These are phyloP conservation scores for Diceros bicornis DNA, from an alignment of 2,797 vertebrate genomes.

Conservation along the genomic window DNA sequence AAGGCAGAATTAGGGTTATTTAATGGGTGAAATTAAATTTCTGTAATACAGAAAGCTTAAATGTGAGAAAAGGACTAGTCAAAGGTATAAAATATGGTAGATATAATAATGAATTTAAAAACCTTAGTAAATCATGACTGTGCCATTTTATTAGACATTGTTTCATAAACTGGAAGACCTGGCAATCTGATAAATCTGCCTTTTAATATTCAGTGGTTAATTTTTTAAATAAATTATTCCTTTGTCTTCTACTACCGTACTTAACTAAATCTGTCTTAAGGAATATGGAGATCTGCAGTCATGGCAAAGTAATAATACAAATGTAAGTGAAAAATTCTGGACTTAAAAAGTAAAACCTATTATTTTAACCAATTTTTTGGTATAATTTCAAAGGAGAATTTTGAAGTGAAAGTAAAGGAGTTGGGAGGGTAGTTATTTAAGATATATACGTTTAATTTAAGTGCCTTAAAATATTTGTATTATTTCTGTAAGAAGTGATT, in stretches of 20 bases:
- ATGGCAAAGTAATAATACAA: neutral
- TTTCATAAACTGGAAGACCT: constrained; percentile 87
- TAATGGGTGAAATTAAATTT: constrained; percentile 79
- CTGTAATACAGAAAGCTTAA: constrained; percentile 66
- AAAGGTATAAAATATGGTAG: constrained; percentile 82
- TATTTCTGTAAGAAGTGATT: neutral
- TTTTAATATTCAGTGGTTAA: constrained; percentile 87
- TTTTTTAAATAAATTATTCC: constrained; percentile 87
- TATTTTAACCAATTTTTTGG: neutral
- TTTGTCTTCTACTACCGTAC: constrained; percentile 43
- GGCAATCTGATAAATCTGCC: constrained; percentile 87
- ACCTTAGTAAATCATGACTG: constrained; percentile 84
- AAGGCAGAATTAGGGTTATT: constrained; percentile 77
- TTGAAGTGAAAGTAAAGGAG: neutral
- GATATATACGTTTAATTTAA: neutral
- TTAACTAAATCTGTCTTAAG: constrained; percentile 82
- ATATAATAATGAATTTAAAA: constrained; percentile 85
- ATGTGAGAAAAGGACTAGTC: constrained; percentile 74
- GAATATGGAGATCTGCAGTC: neutral
- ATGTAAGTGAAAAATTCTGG: neutral
- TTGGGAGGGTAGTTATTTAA: neutral
- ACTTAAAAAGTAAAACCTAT: neutral
- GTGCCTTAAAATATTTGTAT: neutral
- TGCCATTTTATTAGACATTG: constrained; percentile 85
- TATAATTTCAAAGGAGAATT: constrained; percentile 2